phyloP scores from a whole-genome alignment of 2,888 invertebrate genomes.

The Callimorpha dominula region DNA sequence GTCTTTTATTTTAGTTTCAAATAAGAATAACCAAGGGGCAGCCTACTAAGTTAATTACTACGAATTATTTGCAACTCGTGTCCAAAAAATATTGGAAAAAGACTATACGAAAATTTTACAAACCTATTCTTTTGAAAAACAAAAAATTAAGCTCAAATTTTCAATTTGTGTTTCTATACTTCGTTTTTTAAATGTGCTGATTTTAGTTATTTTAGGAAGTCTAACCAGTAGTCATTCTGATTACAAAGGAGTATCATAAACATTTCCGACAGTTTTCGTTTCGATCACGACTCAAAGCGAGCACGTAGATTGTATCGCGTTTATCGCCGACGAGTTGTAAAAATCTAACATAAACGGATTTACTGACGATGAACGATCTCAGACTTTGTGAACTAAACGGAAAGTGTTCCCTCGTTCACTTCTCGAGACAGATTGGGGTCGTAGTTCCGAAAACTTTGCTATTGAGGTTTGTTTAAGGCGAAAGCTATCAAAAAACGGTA shows the following conservation, averaged over 20 bases:
- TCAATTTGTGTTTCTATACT: conserved; percentile 5
- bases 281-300: conserved; percentile 3
- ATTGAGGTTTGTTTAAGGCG: neutral
- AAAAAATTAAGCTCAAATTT: neutral
- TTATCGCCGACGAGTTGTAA: conserved; percentile 12
- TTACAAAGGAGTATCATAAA: conserved; percentile 2
- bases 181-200: conserved; percentile 18
- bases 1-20: neutral
- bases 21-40: neutral
- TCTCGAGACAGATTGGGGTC: neutral
- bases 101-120: neutral
- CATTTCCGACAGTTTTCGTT: conserved; percentile 17
- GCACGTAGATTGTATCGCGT: conserved; percentile 10
- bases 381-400: conserved; percentile 1
- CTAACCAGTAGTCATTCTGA: neutral
- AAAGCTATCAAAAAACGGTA: neutral
- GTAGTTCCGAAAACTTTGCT: neutral
- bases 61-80: neutral
- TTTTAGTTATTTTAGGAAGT: neutral
- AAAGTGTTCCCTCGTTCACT: conserved; percentile 2
- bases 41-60: neutral
- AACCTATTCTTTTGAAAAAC: neutral
- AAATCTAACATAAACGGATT: conserved; percentile 4
- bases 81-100: conserved; percentile 5
- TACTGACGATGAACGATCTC: conserved; percentile 5